Evolutionary conservation across 2,888 invertebrate species (phyloP), one percentile per base, ranked within the genome.

Genomic region (Patella depressa): DNA sequence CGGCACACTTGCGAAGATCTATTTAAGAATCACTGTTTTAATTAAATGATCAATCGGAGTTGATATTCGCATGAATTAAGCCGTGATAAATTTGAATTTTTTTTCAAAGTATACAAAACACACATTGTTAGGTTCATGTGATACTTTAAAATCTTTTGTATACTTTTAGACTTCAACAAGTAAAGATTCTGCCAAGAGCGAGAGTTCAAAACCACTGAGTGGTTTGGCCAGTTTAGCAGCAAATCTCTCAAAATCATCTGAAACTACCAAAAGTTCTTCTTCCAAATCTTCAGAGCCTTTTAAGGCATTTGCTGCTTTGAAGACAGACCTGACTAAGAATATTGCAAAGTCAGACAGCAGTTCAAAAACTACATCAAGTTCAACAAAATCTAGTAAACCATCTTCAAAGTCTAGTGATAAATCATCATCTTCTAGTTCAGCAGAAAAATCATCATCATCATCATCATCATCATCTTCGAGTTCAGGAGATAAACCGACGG

Each of bases 211-310:
- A 81, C 90, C 90, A 54, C 85, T 91, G 34, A 89, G 89, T 79
- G 91, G 91, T 11, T 85, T 91, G 57, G 91, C 90, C 9, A 90
- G 91, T 82, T 82, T 91, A 53, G 91, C 91, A 11, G 91, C 90
- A 12, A 91, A 90, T 80, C 85, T 91, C 34, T 87, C 88, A 53
- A 88, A 89, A 29, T 85, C 88, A 79, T 79, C 84, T 45, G 72
- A 53, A 53, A 74, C 75, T 53, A 53, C 75, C 53, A 77, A 76
- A 71, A 74, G 72, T 70, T 71, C 79, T 3, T 24, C 72, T 34
- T 73, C 73, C 17, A 76, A 79, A 73, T 78, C 76, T 12, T 19
- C 65, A 17, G 70, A 73, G 12, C 76, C 79, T 11, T 65, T 65
- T 19, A 65, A 65, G 14, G 65, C 65, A 24, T 65, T 65, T 65